Evolutionary conservation across 2,113 vertebrate species (phyloP), one percentile per base, ranked within the genome.

Genomic region (Rhinopomastus cyanomelas): DNA sequence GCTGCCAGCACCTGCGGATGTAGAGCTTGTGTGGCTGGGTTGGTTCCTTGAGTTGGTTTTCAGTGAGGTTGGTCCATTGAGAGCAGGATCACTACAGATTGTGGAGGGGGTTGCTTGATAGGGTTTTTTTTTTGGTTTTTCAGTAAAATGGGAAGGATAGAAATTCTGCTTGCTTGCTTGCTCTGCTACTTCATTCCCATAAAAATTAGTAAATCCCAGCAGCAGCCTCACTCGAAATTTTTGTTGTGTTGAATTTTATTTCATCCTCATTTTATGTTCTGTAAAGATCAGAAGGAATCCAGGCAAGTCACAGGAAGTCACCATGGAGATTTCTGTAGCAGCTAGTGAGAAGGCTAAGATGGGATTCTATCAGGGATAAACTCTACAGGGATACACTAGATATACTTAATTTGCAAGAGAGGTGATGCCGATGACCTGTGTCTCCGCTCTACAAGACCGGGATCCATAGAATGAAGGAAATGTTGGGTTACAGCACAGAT

Each of bases 211-310:
- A 12, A 16, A 13, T 57, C 80, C 62, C 13, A 25, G 55, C 20
- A 64, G 51, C 26, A 62, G 15, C 65, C 26, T 32, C 13, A 71
- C 67, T 65, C 61, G 42, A 87, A 34, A 12, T n/a, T 53, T 65
- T 57, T 72, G 6, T 32, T 66, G 57, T 36, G 6, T 44, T 80
- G 69, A 2, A 23, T 26, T 68, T 39, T 62, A 26, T 39, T 74
- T 49, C 6, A 19, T 59, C 81, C 83, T 26, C 18, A 68, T 73
- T 76, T 88, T 27, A 4, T 9, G 30, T 68, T 74, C 62, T 60
- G 71, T 42, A 91, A 87, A 59, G 44, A 85, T 60, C 59, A 7
- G 12, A 80, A 92, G 14, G 32, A 87, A 83, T 66, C n/a, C 52
- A 74, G 17, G 27, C 23, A 51, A 90, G 53, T 27, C 30, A 39